phyloP scores from a whole-genome alignment of 1,140 invertebrate species.

The Ceratina japonica region DNA sequence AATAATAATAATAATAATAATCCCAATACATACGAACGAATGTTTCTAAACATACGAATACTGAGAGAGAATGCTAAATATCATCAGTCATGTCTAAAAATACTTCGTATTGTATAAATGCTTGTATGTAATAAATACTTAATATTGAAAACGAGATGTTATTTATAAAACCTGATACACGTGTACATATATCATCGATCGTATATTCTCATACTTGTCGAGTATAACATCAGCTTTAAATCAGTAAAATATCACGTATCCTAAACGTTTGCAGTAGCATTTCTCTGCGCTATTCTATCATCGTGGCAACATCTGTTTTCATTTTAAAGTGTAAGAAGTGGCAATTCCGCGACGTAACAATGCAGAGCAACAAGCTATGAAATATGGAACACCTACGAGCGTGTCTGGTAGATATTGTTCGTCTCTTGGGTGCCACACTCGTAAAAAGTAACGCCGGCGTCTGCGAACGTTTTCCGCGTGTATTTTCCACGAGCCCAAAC shows the following conservation, averaged over 20 bases:
- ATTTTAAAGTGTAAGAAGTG: constrained; percentile 30
- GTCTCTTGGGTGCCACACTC: constrained; percentile 50
- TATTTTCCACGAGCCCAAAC: neutral
- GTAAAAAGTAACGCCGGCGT: constrained; percentile 52
- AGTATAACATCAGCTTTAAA: too few relatives aligned
- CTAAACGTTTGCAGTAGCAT: neutral
- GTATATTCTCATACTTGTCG: too few relatives aligned
- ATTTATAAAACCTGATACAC: constrained; percentile 22
- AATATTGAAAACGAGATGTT: constrained; percentile 56
- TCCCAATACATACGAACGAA: constrained; percentile 63
- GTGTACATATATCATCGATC: neutral
- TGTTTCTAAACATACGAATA: constrained; percentile 65
- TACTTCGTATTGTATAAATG: constrained; percentile 73
- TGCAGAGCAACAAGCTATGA: constrained; percentile 51
- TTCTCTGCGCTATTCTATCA: constrained; percentile 2
- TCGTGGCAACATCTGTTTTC: constrained; percentile 16
- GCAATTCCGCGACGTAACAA: constrained; percentile 31
- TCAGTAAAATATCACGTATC: neutral
- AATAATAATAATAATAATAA: constrained; percentile 45
- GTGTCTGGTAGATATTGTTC: constrained; percentile 30
- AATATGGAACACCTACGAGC: constrained; percentile 40
- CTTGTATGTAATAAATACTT: constrained; percentile 75
- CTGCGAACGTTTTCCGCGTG: constrained; percentile 8
- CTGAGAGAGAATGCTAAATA: constrained; percentile 67
- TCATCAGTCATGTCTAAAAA: constrained; percentile 71